Percentiles rank a stretch among this genome's conserved stretches.
Conservation (phyloP, 2,888 invertebrate species). For the Volucella zonaria region DNA sequence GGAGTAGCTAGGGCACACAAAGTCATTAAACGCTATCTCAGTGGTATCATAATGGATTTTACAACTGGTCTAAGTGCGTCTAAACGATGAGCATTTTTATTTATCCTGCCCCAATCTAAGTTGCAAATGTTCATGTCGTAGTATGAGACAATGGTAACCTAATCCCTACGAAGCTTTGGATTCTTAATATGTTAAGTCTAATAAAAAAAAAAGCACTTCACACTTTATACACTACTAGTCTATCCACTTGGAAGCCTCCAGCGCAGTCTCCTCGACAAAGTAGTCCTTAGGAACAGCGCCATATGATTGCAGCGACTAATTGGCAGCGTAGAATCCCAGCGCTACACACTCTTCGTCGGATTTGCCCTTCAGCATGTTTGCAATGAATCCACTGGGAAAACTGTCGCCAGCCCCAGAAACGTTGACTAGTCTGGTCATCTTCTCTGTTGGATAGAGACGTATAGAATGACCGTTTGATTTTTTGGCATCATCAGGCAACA, state of each 20-base stretch:
- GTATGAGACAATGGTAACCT: no score
- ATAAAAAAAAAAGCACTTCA: constrained; percentile 7
- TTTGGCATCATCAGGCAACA: constrained; percentile 66
- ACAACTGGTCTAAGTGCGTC: no score
- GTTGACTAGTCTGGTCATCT: constrained; percentile 84
- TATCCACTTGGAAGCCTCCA: constrained; percentile 48
- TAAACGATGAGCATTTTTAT: no score
- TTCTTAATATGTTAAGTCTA: constrained; percentile 26
- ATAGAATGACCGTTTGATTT: constrained; percentile 26
- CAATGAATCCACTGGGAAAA: constrained; percentile 88
- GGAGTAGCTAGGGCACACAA: no score
- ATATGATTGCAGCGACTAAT: constrained; percentile 84
- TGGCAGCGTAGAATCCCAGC: constrained; percentile 86
- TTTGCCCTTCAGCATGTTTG: constrained; percentile 85
- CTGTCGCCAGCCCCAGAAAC: constrained; percentile 94
- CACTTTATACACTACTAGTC: constrained; percentile 29
- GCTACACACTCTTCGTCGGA: constrained; percentile 85
- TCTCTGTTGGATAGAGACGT: constrained; percentile 51
- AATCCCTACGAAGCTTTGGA: no score
- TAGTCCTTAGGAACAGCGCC: constrained; percentile 85
- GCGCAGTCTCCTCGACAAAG: constrained; percentile 75
- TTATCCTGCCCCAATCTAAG: no score
- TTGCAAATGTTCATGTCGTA: no score
- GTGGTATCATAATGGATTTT: no score
- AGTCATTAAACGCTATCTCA: no score